These are phyloP conservation scores for Machaerirhynchus nigripectus DNA, from an alignment of 2,113 vertebrate species.

Conservation along the genomic window DNA sequence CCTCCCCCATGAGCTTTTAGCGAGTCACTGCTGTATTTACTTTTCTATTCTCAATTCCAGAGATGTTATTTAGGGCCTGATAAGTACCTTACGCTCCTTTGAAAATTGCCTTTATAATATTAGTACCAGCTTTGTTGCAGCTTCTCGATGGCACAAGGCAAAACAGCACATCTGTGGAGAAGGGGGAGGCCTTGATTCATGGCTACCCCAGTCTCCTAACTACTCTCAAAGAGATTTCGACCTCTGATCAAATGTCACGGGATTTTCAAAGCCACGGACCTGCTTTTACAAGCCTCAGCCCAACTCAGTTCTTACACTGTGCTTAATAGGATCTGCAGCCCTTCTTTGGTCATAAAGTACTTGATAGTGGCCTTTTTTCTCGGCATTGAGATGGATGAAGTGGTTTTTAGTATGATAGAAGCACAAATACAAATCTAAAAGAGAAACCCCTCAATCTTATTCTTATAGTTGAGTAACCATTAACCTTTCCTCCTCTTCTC, in stretches of 20 bases:
- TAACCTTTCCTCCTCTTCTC: conserved; percentile 32
- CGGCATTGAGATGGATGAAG: not conserved
- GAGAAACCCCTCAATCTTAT: conserved; percentile 2
- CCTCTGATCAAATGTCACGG: not conserved
- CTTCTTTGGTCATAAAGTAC: not conserved
- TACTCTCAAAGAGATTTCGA: not conserved
- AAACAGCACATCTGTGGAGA: not conserved
- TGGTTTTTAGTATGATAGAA: not conserved
- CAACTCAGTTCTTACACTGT: not conserved
- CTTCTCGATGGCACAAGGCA: not conserved
- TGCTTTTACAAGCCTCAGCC: not conserved
- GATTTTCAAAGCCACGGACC: not conserved
- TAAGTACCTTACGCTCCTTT: not conserved
- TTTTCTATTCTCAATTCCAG: not conserved
- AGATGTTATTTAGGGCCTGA: not conserved
- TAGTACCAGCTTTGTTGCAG: not conserved
- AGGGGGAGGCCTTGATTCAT: not conserved
- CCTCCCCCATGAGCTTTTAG: not conserved
- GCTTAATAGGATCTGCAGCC: not conserved
- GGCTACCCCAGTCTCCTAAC: not conserved
- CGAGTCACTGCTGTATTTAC: not conserved
- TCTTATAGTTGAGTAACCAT: conserved; percentile 23
- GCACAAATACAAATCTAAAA: conserved; percentile 4
- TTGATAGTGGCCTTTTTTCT: not conserved
- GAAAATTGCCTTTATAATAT: not conserved